phyloP scores from a whole-genome alignment of 2,113 vertebrate species.

The Sceloporus undulatus region DNA sequence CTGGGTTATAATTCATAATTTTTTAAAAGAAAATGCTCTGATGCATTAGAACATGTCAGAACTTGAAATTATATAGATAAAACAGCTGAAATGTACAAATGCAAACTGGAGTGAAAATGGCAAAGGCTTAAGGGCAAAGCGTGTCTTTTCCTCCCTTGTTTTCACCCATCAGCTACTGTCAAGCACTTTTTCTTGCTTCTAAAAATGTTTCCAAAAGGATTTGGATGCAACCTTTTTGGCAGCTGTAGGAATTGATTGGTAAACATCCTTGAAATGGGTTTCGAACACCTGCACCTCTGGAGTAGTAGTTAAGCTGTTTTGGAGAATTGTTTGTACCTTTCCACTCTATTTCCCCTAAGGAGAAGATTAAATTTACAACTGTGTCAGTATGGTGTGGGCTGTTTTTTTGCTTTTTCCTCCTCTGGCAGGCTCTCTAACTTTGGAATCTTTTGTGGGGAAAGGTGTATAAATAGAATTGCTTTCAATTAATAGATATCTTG shows the following conservation, averaged over 20 bases:
- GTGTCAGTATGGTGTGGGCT: background rate
- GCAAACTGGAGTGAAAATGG: background rate
- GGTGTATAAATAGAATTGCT: constrained; percentile 42
- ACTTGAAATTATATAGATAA: background rate
- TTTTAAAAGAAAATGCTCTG: background rate
- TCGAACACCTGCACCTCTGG: constrained; percentile 14
- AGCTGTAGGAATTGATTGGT: constrained; percentile 12
- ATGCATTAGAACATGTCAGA: background rate
- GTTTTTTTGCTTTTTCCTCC: constrained; percentile 2
- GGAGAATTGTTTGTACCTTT: constrained; percentile 25
- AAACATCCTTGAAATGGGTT: constrained; percentile 22
- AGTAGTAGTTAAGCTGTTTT: background rate
- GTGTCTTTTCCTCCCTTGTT: background rate
- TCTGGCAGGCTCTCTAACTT: background rate
- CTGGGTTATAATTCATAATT: background rate
- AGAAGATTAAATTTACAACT: constrained; percentile 14
- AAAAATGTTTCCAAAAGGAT: constrained; percentile 8
- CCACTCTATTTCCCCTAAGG: constrained; percentile 13
- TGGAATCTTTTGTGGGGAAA: constrained; percentile 37
- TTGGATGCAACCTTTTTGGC: constrained; percentile 8
- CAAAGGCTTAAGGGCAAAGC: background rate
- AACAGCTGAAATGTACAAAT: background rate
- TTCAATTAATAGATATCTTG: background rate
- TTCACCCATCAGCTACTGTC: background rate
- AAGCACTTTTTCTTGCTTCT: background rate